Percentiles rank a stretch among this genome's conserved stretches.
These are phyloP conservation scores for Spilarctia lutea DNA, from an alignment of 2,888 invertebrate genomes.

Conservation along the genomic window DNA sequence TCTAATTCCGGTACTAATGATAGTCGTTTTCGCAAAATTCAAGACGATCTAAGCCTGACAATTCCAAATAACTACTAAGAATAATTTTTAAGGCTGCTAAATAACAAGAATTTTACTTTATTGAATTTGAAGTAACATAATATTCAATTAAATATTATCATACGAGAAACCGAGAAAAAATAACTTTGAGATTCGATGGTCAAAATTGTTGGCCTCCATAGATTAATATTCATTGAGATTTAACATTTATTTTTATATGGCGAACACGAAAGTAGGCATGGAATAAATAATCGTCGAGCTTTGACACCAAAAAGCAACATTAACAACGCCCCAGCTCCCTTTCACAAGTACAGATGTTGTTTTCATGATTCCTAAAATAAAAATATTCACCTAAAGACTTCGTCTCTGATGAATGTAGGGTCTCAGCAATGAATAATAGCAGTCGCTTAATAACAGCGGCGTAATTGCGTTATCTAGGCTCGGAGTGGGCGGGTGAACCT, in stretches of 20 bases:
- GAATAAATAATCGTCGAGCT: constrained; percentile 24
- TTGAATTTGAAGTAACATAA: not conserved
- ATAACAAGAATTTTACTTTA: not conserved
- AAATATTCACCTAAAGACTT: constrained; percentile 53
- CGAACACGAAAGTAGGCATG: constrained; percentile 18
- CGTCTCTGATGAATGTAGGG: constrained; percentile 66
- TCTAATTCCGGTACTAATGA: too few species aligned
- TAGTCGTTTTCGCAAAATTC: too few species aligned
- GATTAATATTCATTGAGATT: constrained; percentile 16
- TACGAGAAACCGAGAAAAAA: constrained; percentile 7
- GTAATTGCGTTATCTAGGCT: constrained; percentile 83
- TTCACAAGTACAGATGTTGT: constrained; percentile 50
- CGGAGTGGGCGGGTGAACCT: constrained; percentile 66
- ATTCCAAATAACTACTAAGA: not conserved
- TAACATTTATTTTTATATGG: constrained; percentile 9
- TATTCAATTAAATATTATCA: not conserved
- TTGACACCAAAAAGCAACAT: constrained; percentile 34
- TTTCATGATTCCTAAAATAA: constrained; percentile 54
- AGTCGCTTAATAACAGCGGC: constrained; percentile 77
- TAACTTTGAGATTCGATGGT: not conserved
- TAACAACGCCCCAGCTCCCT: constrained; percentile 38
- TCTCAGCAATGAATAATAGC: constrained; percentile 79
- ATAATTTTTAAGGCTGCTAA: not conserved
- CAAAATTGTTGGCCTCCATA: constrained; percentile 10
- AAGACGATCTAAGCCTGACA: too few species aligned